Evolutionary conservation across 35 echinoderm and acorn worm species (phyloP), one percentile per base, ranked within the genome.

Genomic region (Diadema setosum): DNA sequence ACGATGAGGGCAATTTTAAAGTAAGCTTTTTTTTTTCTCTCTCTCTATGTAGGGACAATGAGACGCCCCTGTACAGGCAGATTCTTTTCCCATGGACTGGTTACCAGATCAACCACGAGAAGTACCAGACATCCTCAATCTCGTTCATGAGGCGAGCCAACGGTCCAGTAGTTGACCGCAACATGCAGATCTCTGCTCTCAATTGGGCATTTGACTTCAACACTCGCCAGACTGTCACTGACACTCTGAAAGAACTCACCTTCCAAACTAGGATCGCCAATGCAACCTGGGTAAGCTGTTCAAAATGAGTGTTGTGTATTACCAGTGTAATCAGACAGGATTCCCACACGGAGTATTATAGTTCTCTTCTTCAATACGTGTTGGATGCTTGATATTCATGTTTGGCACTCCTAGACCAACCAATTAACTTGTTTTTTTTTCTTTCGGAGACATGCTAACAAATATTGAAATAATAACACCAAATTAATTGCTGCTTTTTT

Each of bases 31-130:
- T n/a, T n/a, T n/a, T n/a, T n/a, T n/a, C n/a, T n/a, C n/a, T 65
- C 27, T 32, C 14, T 27, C 36, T 64, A 55, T 78, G 17, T 50
- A 97, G 95, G 96, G 96, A 99, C 50, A 63, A 89, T 87, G 89
- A 99, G 87, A 99, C 96, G 39, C 92, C 93, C 2, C 29, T 97
- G 31, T 93, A 90, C 65, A 59, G 87, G 64, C 95, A 97, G 88
- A 44, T 99, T 24, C 43, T 91, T 24, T 94, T 75, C 70, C 93
- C 89, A 7, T 74, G 84, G 30, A 88, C 81, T 37, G 84, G 59
- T 17, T 99, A 99, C 56, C 18, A 18, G 46, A 99, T 99, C 92
- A 94, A 94, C 46, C 89, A 82, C 8, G 88, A 88, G 55, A 99
- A 99, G 21, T 99, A 92, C 90, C 85, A 76, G 70, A 76, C 70